These are phyloP conservation scores for Coracias cyanogaster DNA, from an alignment of 2,797 vertebrate genomes.

Conservation along the genomic window DNA sequence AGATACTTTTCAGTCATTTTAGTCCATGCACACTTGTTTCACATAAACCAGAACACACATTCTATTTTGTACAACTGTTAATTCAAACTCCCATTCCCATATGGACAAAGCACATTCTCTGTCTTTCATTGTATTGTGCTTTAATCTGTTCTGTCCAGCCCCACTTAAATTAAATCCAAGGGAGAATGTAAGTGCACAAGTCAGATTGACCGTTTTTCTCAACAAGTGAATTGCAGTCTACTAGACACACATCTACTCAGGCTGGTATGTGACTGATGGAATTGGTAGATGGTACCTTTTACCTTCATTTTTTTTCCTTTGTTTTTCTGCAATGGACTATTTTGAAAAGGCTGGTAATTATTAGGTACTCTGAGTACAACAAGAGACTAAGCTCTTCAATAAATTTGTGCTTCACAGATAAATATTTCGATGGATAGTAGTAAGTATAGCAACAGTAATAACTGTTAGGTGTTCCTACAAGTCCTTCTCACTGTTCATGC, in stretches of 20 bases:
- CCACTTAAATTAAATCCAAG: background rate
- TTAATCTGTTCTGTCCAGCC: background rate
- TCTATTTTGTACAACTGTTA: background rate
- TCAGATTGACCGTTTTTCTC: background rate
- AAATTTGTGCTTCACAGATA: background rate
- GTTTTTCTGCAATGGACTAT: background rate
- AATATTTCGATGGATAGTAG: background rate
- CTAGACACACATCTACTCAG: background rate
- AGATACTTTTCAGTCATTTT: constrained; percentile 20
- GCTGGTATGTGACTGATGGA: background rate
- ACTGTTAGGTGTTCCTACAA: background rate
- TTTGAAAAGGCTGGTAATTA: background rate
- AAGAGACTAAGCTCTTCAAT: background rate
- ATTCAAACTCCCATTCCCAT: background rate
- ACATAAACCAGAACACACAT: background rate
- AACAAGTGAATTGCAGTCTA: background rate
- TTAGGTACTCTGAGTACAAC: background rate
- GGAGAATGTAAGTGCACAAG: background rate
- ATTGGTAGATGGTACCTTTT: background rate
- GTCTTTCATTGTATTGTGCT: background rate
- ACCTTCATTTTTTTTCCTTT: background rate
- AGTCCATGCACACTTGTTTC: constrained; percentile 12
- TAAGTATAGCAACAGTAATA: background rate
- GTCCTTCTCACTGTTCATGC: background rate
- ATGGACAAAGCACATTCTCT: background rate